Evolutionary conservation across 2,113 vertebrate species (phyloP), one percentile per base, ranked within the genome.

Genomic region (Carassius auratus): DNA sequence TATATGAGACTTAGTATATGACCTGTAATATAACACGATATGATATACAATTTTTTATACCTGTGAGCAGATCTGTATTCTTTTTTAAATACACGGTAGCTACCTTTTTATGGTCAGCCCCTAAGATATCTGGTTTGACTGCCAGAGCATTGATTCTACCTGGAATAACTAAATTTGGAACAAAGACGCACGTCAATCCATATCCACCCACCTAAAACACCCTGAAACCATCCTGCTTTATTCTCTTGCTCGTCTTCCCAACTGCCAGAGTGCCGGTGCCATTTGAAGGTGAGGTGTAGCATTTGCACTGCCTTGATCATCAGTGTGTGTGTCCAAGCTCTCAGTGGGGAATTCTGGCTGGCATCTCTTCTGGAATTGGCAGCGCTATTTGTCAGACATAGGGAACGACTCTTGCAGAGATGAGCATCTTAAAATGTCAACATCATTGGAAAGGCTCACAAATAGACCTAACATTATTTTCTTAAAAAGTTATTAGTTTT

Each of bases 391-490:
- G 71, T 76, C 55, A 76, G 85, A 81, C 69, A 71, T 52, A 55
- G 52, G 3, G 36, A 79, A 73, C 17, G 15, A 42, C 66, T 80
- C 76, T 69, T 48, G 76, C 76, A 81, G 85, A 48, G 42, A 48
- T 38, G 69, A 82, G 45, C 55, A 82, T 81, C 78, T 66, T 81
- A 61, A 85, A 85, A 69, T 73, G 81, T 73, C 81, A 73, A 42
- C 81, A 38, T 8, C 42, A 42, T 42, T 42, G 42, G 42, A 42
- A 42, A 42, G 42, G 42, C 42, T 1, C 42, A 42, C 42, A 42
- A 42, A 38, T 38, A 38, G 38, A 38, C 38, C 38, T 7, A 38
- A 42, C 42, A 42, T 8, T 42, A 42, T 42, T 42, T 42, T 38
- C 5, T 15, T 15, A 5, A 0, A 69, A 45, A 38, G 36, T 38